Conservation (phyloP, 1,140 invertebrate genomes). For the Heliconius himera region DNA sequence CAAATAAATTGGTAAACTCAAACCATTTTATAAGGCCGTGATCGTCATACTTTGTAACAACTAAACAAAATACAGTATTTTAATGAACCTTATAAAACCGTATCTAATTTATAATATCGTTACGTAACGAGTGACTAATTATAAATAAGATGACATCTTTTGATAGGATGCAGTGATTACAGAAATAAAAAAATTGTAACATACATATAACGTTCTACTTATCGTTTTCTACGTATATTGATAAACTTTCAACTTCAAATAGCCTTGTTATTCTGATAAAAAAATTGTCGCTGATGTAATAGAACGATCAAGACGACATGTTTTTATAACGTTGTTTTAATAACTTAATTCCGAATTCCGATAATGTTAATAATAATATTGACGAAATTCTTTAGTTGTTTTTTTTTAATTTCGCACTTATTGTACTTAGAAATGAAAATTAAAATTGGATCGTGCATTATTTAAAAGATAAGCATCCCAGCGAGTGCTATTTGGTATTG, state of each 20-base stretch:
- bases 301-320: conserved; percentile 22
- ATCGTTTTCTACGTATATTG: conserved; percentile 41
- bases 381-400: not conserved
- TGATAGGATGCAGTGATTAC: conserved; percentile 31
- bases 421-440: not conserved
- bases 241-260: conserved; percentile 52
- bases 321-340: conserved; percentile 13
- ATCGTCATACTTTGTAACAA: conserved; percentile 7
- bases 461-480: no score
- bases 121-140: conserved; percentile 20
- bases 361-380: not conserved
- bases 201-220: conserved; percentile 27
- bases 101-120: not conserved
- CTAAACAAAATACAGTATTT: not conserved
- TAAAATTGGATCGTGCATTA: no score
- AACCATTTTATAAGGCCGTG: not conserved
- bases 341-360: not conserved
- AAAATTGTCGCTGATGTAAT: conserved; percentile 38
- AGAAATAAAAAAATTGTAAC: conserved; percentile 32
- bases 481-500: no score
- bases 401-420: not conserved
- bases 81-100: not conserved
- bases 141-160: conserved; percentile 11
- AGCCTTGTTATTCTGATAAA: conserved; percentile 39
- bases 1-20: no score